phyloP scores from a whole-genome alignment of 2,888 invertebrate genomes.

The Fragum whitleyi region DNA sequence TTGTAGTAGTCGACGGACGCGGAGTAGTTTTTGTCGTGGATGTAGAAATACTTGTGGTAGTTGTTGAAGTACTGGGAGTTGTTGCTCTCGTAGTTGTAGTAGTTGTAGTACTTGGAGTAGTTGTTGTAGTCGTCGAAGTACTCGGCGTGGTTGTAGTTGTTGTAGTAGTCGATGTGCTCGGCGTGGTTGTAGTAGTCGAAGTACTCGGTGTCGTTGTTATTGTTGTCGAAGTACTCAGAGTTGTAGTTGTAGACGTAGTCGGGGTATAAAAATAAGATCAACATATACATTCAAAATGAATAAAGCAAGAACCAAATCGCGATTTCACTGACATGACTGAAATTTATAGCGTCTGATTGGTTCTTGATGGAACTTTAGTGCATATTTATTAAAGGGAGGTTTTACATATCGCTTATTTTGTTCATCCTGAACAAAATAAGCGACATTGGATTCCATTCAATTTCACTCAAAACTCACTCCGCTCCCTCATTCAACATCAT shows the following conservation, averaged over 20 bases:
- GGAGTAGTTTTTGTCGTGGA: not conserved
- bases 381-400: too few relatives aligned
- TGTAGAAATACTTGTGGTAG: not conserved
- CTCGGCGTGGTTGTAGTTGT: not conserved
- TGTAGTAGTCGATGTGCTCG: not conserved
- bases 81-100: not conserved
- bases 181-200: not conserved
- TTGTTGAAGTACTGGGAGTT: constrained; percentile 2
- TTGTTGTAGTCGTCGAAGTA: not conserved
- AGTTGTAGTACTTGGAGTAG: not conserved
- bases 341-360: too few relatives aligned
- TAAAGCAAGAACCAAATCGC: too few relatives aligned
- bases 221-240: not conserved
- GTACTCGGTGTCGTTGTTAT: not conserved
- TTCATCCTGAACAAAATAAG: too few relatives aligned
- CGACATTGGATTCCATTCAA: too few relatives aligned
- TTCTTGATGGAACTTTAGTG: too few relatives aligned
- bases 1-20: not conserved
- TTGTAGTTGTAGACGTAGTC: not conserved
- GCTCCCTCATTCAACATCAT: too few relatives aligned
- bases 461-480: too few relatives aligned
- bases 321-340: too few relatives aligned
- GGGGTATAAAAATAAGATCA: too few relatives aligned
- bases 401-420: too few relatives aligned
- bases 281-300: too few relatives aligned